phyloP scores from a whole-genome alignment of 2,113 vertebrate genomes.

The Gymnogyps californianus region DNA sequence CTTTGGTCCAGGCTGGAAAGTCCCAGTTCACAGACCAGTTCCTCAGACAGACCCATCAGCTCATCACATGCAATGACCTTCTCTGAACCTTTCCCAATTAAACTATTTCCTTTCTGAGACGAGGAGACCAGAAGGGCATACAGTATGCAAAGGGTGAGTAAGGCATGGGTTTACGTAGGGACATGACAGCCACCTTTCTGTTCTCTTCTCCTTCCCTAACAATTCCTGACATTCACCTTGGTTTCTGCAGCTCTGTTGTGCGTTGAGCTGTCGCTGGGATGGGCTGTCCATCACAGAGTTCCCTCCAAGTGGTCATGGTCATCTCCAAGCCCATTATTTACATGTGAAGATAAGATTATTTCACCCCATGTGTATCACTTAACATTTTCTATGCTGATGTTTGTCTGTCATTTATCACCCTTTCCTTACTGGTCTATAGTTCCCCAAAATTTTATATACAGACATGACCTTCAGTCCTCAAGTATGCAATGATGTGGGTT shows the following conservation, averaged over 20 bases:
- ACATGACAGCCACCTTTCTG: background rate
- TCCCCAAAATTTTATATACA: background rate
- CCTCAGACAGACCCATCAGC: background rate
- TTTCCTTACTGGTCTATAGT: background rate
- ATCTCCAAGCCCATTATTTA: background rate
- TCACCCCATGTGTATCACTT: background rate
- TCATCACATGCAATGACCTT: background rate
- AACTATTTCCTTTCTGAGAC: background rate
- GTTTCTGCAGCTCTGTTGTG: background rate
- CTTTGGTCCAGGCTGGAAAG: background rate
- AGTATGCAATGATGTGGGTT: background rate
- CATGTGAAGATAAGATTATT: background rate
- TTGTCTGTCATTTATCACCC: background rate
- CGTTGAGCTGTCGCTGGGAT: background rate
- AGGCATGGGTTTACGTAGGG: background rate
- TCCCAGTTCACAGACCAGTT: background rate
- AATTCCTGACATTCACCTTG: background rate
- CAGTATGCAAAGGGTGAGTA: background rate
- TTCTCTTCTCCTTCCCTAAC: background rate
- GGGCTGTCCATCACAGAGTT: background rate
- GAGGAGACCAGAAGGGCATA: background rate
- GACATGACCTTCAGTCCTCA: background rate
- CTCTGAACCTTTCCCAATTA: background rate
- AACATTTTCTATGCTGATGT: background rate
- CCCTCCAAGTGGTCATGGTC: background rate